Percentiles rank a stretch among this genome's conserved stretches.
These are phyloP conservation scores for Amitus sp. DNA, from an alignment of 2,888 invertebrate genomes.

Conservation along the genomic window DNA sequence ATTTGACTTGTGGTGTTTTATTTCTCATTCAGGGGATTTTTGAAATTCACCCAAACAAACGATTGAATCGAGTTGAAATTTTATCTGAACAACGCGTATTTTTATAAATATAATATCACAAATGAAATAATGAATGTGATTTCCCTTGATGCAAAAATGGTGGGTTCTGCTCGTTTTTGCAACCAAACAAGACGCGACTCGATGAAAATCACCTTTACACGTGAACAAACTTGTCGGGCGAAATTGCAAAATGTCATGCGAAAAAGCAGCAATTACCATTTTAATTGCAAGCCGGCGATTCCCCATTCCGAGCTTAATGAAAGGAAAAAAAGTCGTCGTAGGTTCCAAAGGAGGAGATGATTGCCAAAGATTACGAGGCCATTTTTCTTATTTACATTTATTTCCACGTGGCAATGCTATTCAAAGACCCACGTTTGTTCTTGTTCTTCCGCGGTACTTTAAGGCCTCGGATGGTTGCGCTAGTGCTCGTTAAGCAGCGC, in stretches of 20 bases:
- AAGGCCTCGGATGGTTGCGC: conserved; percentile 29
- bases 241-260: background rate
- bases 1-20: too few species aligned
- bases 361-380: conserved; percentile 13
- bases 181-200: background rate
- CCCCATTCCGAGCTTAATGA: conserved; percentile 7
- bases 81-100: too few species aligned
- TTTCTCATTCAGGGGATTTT: too few species aligned
- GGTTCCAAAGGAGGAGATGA: conserved; percentile 13
- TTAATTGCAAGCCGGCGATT: conserved; percentile 22
- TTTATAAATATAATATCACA: too few species aligned
- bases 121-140: too few species aligned
- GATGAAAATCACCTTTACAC: background rate
- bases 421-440: conserved; percentile 26
- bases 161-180: too few species aligned
- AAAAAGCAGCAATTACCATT: conserved; percentile 18
- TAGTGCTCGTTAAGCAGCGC: background rate
- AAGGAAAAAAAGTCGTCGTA: conserved; percentile 5
- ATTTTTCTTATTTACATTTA: conserved; percentile 1
- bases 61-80: too few species aligned
- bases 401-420: background rate
- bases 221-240: background rate
- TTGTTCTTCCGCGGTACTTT: conserved; percentile 14
- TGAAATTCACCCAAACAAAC: too few species aligned
- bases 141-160: too few species aligned